A percentile compares a stretch with the other conserved stretches of the same genome.
Evolutionary conservation across 2,888 invertebrate species (phyloP).

Genomic region (Zaprionus lineosus): DNA sequence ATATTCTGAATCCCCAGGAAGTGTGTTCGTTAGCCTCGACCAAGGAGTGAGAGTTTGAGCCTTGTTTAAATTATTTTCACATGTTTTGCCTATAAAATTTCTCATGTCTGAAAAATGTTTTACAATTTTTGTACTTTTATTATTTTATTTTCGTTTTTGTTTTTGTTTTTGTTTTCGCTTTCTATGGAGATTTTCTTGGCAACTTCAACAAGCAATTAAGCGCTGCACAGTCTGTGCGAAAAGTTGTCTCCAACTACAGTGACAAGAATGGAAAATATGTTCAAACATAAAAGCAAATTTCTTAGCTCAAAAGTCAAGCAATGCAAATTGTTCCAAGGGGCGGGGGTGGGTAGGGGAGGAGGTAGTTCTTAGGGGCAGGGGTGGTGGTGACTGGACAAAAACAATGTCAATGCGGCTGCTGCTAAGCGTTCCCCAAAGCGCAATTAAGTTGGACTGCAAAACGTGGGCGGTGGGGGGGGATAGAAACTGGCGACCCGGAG

Average conservation of each 20-base stretch:
- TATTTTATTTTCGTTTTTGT: not conserved
- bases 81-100: not conserved
- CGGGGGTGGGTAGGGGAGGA: too few relatives aligned
- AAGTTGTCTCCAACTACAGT: slow-evolving; percentile 23
- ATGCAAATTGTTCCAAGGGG: slow-evolving; percentile 31
- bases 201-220: slow-evolving; percentile 42
- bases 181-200: slow-evolving; percentile 5
- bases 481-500: too few relatives aligned
- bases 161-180: too few relatives aligned
- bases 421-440: slow-evolving; percentile 51
- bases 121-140: slow-evolving; percentile 2
- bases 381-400: slow-evolving; percentile 19
- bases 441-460: slow-evolving; percentile 49
- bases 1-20: too few relatives aligned
- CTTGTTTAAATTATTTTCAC: too few relatives aligned
- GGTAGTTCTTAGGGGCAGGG: not conserved
- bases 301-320: slow-evolving; percentile 57
- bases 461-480: not conserved
- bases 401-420: slow-evolving; percentile 52
- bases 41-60: too few relatives aligned
- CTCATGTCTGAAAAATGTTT: not conserved
- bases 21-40: too few relatives aligned
- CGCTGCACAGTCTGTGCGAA: slow-evolving; percentile 8
- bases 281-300: slow-evolving; percentile 35
- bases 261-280: slow-evolving; percentile 39